phyloP scores from a whole-genome alignment of 2,113 vertebrate species.

The Erythrolamprus reginae region DNA sequence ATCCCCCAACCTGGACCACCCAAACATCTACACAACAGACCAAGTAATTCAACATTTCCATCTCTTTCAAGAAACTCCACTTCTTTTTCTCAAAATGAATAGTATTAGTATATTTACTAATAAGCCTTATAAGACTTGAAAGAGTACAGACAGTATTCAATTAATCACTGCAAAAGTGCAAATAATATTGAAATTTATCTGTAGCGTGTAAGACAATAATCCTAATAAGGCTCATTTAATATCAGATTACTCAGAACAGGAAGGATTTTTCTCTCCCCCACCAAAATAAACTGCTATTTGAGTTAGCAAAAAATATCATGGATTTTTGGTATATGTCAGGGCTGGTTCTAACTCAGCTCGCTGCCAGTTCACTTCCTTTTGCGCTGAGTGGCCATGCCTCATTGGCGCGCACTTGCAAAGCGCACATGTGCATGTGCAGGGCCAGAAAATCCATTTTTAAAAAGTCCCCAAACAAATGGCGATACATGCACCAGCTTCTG shows the following conservation, averaged over 20 bases:
- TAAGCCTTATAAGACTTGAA: neutral
- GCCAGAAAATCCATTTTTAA: no score
- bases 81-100: neutral
- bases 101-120: neutral
- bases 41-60: neutral
- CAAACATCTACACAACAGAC: no score
- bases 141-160: neutral
- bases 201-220: neutral
- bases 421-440: no score
- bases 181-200: neutral
- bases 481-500: no score
- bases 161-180: neutral
- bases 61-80: neutral
- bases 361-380: no score
- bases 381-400: no score
- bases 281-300: neutral
- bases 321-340: no score
- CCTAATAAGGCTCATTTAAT: neutral
- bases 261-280: no score
- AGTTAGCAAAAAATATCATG: neutral
- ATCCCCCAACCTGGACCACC: no score
- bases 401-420: no score
- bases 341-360: no score
- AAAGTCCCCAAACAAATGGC: no score
- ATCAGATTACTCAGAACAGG: neutral